Conservation (phyloP, 2,113 vertebrate genomes). For the Montifringilla adamsi region DNA sequence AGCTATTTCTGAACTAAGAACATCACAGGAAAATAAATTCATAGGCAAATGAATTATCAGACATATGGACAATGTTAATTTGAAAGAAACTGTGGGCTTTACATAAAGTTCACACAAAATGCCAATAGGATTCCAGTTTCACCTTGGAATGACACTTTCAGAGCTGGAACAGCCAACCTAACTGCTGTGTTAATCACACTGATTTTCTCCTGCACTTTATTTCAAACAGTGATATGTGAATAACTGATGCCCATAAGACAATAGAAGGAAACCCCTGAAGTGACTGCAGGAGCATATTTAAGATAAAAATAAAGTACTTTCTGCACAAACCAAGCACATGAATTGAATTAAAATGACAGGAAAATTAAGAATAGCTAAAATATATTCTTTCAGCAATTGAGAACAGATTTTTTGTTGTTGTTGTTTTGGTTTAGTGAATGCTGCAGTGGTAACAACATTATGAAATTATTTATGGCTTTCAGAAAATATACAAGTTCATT, state of each 20-base stretch:
- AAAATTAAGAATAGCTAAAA: not conserved
- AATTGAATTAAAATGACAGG: not conserved
- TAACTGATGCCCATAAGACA: not conserved
- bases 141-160: not conserved
- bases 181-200: constrained; percentile 45
- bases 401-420: accelerated
- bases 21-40: not conserved
- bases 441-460: not conserved
- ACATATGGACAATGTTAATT: not conserved
- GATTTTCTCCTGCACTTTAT: constrained; percentile 4
- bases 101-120: not conserved
- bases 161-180: not conserved
- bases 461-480: not conserved
- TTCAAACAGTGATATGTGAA: constrained; percentile 16
- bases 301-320: not conserved
- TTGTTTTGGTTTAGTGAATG: not conserved
- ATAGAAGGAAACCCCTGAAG: not conserved
- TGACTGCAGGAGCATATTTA: not conserved
- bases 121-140: not conserved
- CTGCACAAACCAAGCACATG: not conserved
- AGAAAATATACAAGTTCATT: not conserved
- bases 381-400: not conserved
- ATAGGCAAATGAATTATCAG: not conserved
- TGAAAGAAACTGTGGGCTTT: not conserved
- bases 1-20: not conserved